Percentiles rank a stretch among this genome's conserved stretches.
These are phyloP conservation scores for Eremobia ochroleuca DNA, from an alignment of 2,888 invertebrate species.

Conservation along the genomic window DNA sequence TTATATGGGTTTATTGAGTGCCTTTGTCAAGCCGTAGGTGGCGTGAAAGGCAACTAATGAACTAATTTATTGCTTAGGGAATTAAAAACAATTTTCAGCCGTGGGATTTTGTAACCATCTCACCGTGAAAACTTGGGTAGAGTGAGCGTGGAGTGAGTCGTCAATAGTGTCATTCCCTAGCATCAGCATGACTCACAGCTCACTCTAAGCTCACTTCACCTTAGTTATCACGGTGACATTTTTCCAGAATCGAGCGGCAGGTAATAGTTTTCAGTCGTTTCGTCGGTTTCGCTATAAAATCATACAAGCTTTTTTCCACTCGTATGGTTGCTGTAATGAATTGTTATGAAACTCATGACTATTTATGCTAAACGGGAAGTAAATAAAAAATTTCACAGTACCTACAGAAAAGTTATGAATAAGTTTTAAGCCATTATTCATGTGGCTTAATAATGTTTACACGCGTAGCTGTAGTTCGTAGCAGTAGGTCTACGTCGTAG, in stretches of 20 bases:
- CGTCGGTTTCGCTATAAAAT: background rate
- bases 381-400: background rate
- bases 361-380: background rate
- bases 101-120: too few relatives aligned
- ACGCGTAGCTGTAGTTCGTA: constrained; percentile 10
- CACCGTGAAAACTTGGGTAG: too few relatives aligned
- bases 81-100: background rate
- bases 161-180: too few relatives aligned
- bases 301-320: background rate
- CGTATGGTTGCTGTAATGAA: background rate
- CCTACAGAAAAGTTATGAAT: background rate
- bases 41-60: background rate
- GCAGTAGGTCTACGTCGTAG: constrained; percentile 19
- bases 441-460: background rate
- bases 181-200: too few relatives aligned
- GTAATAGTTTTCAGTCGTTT: background rate
- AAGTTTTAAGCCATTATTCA: background rate
- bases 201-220: too few relatives aligned
- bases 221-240: too few relatives aligned
- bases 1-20: constrained; percentile 2
- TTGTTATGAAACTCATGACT: background rate
- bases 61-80: background rate
- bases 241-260: too few relatives aligned
- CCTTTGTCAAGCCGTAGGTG: background rate
- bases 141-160: too few relatives aligned